Percentiles rank a stretch among this genome's conserved stretches.
phyloP scores from a whole-genome alignment of 1,140 invertebrate species.

The Vollenhovia emeryi region DNA sequence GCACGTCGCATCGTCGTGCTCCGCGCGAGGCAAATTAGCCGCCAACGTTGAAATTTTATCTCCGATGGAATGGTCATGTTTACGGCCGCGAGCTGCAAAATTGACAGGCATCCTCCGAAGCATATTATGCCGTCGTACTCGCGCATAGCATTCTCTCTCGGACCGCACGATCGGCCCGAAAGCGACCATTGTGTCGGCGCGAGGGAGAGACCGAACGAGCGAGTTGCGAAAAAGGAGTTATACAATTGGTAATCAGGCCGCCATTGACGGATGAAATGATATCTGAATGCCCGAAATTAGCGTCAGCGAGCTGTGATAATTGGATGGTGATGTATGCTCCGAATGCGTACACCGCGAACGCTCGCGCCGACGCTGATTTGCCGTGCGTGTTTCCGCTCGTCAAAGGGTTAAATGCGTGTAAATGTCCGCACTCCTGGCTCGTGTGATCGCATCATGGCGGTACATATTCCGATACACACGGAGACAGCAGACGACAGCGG shows the following conservation, averaged over 20 bases:
- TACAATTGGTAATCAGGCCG: constrained; percentile 76
- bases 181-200: constrained; percentile 47
- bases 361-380: constrained; percentile 67
- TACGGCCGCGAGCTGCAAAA: constrained; percentile 69
- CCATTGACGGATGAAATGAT: constrained; percentile 78
- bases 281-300: constrained; percentile 78
- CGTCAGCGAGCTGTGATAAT: constrained; percentile 78
- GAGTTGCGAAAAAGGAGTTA: constrained; percentile 57
- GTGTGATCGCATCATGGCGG: constrained; percentile 70
- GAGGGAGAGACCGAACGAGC: constrained; percentile 25
- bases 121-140: constrained; percentile 65
- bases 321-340: constrained; percentile 71
- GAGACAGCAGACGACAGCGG: constrained; percentile 57
- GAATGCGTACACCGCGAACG: constrained; percentile 64
- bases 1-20: background rate
- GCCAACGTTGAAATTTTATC: constrained; percentile 67
- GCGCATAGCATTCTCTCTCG: constrained; percentile 52
- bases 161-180: constrained; percentile 63
- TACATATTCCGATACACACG: constrained; percentile 57
- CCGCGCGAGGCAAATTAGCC: constrained; percentile 58
- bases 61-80: constrained; percentile 64
- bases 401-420: constrained; percentile 80
- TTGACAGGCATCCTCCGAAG: constrained; percentile 70
- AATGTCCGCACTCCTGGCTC: constrained; percentile 75
- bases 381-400: constrained; percentile 71